Base-by-base conservation (phyloP, 2,888 invertebrate genomes). In the Erannis defoliaria region DNA sequence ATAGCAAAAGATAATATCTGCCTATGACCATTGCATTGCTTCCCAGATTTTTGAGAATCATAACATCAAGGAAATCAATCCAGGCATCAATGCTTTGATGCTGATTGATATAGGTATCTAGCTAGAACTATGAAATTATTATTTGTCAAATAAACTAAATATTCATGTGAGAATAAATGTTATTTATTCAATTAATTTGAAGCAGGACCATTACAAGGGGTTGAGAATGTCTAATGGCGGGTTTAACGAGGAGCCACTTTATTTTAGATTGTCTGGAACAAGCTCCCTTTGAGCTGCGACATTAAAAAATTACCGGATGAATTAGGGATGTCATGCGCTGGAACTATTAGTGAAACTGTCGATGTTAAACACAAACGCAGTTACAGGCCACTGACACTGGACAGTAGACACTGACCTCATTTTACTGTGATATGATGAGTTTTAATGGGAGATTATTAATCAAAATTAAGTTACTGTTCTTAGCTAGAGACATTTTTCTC, bases 161-260 rank as follows among this genome's bases (percentile, higher is more conserved):
- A 19, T 12, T 5, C 5, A 38, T 8, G 2, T 38, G 5, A 10
- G 0, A 8, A 18, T 8, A 18, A 9, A 18, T 8, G 1, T 0
- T 18, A 19, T 19, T 19, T 4, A n/a, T 33, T 73, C 66, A 77
- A 81, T 81, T 76, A 77, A 74, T 77, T 64, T 57, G 40, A 72
- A 59, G 75, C 77, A 73, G 66, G 67, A 68, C 56, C 60, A 67
- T 70, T 73, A 62, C 40, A 75, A 72, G 71, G 80, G 83, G 85
- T 85, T 83, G 84, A 85, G 79, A 78, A 76, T 70, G 49, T 63
- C 77, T 79, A 85, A 85, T 86, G 72, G 78, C 62, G 67, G 73
- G 79, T 78, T 85, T 83, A 84, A 85, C 82, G 75, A 84, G 79
- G 68, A 73, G 71, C 75, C 83, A 85, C 81, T 88, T 86, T 82